Conservation (phyloP, 2,797 vertebrate genomes). For the Halcyon chelicuti region DNA sequence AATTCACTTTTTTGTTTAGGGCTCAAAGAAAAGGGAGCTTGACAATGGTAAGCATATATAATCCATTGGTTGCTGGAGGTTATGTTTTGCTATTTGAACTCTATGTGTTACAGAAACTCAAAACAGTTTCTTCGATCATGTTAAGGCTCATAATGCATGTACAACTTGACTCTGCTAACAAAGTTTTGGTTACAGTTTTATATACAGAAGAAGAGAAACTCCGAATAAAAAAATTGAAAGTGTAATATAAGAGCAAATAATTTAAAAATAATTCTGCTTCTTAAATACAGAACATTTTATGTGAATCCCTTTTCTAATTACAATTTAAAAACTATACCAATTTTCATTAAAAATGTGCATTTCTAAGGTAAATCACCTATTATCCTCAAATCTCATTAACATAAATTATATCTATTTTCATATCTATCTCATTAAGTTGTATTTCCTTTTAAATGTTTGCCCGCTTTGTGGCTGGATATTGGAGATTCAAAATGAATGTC, state of each 20-base stretch:
- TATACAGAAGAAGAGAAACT: neutral
- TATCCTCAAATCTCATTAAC: neutral
- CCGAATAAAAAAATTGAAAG: neutral
- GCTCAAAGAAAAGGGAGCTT: neutral
- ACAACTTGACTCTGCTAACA: neutral
- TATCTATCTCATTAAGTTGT: neutral
- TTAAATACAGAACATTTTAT: neutral
- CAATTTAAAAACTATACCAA: rapidly evolving
- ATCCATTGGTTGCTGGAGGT: neutral
- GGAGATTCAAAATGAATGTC: neutral
- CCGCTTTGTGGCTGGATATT: neutral
- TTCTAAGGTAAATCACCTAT: neutral
- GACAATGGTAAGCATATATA: neutral
- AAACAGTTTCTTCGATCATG: neutral
- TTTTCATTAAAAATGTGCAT: neutral
- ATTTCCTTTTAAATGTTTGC: neutral
- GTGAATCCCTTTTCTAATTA: neutral
- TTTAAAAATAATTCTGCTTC: neutral
- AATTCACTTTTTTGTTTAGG: neutral
- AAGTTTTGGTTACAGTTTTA: neutral
- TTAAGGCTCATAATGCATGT: neutral
- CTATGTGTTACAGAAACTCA: neutral
- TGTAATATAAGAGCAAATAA: neutral
- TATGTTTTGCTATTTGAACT: neutral
- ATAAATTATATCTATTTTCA: neutral